These are phyloP conservation scores for Scophthalmus maximus DNA, from an alignment of 2,113 vertebrate species.

Conservation along the genomic window DNA sequence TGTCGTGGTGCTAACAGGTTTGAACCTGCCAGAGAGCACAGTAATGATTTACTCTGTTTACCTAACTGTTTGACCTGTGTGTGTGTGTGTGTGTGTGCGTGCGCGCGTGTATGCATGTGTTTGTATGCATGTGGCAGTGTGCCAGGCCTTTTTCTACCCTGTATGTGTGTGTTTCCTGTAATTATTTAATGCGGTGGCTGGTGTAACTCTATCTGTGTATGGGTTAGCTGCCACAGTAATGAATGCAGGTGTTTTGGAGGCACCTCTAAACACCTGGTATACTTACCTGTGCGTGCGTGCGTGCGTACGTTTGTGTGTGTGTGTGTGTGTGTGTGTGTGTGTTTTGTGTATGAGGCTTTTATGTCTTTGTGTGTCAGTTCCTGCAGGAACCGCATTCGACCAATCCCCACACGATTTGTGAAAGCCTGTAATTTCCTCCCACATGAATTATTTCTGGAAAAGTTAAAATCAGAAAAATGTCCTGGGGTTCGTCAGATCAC, in stretches of 20 bases:
- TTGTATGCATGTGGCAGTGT: not conserved
- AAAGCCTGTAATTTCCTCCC: slow-evolving; percentile 3
- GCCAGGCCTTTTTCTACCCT: no score
- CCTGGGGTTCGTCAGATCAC: not conserved
- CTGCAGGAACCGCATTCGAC: no score
- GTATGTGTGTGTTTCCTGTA: slow-evolving; percentile 54
- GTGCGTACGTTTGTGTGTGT: not conserved
- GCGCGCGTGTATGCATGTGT: slow-evolving; percentile 11
- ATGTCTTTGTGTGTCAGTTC: no score
- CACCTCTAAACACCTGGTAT: slow-evolving; percentile 37
- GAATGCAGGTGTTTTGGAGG: slow-evolving; percentile 28
- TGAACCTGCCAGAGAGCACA: slow-evolving; percentile 41
- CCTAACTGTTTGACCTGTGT: slow-evolving; percentile 58
- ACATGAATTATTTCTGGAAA: not conserved
- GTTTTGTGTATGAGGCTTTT: no score
- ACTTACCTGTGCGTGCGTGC: slow-evolving; percentile 8
- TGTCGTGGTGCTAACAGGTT: slow-evolving; percentile 20
- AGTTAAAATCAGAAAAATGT: not conserved
- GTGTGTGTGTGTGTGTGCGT: slow-evolving; percentile 19
- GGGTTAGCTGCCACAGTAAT: slow-evolving; percentile 41
- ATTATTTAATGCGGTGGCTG: slow-evolving; percentile 54
- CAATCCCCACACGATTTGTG: not conserved
- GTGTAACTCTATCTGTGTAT: slow-evolving; percentile 4
- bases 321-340: not conserved
- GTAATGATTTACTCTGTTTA: slow-evolving; percentile 67